Conservation (phyloP, 2,113 vertebrate genomes). For the Rhadina sibilatrix region DNA sequence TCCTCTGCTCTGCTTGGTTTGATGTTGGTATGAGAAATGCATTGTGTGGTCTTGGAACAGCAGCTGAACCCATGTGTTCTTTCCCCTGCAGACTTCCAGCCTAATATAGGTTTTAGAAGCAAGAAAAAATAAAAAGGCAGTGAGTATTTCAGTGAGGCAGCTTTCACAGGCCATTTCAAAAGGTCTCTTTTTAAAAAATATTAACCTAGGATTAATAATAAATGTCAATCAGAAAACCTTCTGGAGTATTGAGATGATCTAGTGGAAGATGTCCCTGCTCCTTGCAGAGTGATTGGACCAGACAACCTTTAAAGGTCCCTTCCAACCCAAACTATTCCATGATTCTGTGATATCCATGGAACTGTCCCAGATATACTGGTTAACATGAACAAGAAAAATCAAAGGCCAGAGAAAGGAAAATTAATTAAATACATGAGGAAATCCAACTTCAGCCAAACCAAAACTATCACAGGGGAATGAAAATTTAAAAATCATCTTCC, state of each 20-base stretch:
- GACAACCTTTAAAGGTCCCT: neutral
- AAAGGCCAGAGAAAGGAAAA: conserved; percentile 9
- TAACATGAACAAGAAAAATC: conserved; percentile 9
- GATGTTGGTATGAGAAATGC: neutral
- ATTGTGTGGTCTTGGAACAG: neutral
- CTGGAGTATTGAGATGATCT: neutral
- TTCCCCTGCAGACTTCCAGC: neutral
- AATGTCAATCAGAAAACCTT: neutral
- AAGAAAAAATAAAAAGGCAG: neutral
- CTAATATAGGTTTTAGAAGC: neutral
- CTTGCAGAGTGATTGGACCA: neutral
- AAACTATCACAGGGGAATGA: neutral
- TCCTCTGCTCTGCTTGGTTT: neutral
- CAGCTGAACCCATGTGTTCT: neutral
- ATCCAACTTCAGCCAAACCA: conserved; percentile 15
- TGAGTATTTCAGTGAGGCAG: neutral
- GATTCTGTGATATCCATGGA: neutral
- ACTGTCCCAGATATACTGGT: neutral
- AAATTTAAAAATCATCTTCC: neutral
- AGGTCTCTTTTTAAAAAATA: neutral
- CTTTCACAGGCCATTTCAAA: neutral
- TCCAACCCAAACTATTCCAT: neutral
- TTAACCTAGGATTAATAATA: neutral
- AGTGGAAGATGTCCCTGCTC: neutral
- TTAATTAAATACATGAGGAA: conserved; percentile 27